Conservation (phyloP, 2,797 vertebrate species). For the Buceros bicornis region DNA sequence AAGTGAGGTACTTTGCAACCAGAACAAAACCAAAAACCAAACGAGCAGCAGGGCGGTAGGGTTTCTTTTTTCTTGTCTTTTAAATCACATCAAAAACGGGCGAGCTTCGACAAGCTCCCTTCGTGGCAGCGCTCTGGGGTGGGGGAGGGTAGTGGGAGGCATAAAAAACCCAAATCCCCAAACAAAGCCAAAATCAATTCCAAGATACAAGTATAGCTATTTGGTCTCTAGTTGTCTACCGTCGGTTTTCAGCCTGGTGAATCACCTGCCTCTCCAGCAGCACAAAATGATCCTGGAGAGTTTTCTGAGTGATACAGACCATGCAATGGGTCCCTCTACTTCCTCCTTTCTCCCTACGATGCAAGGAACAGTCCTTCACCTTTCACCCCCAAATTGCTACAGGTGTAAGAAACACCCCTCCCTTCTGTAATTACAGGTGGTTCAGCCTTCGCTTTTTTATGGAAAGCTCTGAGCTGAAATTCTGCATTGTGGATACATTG, state of each 20-base stretch:
- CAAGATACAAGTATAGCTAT: conserved; percentile 36
- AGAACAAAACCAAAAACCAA: neutral
- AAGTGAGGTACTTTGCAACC: neutral
- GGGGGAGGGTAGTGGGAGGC: neutral
- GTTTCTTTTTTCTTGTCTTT: neutral
- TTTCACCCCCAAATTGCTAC: neutral
- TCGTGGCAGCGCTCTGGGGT: neutral
- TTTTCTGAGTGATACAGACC: neutral
- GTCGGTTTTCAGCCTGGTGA: conserved; percentile 25
- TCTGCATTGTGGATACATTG: neutral
- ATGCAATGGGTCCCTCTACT: neutral
- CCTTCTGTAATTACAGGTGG: neutral
- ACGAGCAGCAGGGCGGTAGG: neutral
- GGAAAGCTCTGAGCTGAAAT: conserved; percentile 10
- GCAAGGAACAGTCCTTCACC: conserved; percentile 19
- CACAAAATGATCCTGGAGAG: neutral
- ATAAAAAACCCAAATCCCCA: neutral
- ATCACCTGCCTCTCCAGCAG: conserved; percentile 19
- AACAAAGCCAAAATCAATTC: conserved; percentile 51
- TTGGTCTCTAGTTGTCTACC: conserved; percentile 36
- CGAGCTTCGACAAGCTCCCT: conserved; percentile 12
- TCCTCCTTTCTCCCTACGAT: neutral
- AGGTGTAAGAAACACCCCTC: neutral
- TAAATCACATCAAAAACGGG: neutral
- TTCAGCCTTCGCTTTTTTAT: conserved; percentile 11